Conservation (phyloP, 92 coral and sea anemone species). For the Plumapathes pennacea region DNA sequence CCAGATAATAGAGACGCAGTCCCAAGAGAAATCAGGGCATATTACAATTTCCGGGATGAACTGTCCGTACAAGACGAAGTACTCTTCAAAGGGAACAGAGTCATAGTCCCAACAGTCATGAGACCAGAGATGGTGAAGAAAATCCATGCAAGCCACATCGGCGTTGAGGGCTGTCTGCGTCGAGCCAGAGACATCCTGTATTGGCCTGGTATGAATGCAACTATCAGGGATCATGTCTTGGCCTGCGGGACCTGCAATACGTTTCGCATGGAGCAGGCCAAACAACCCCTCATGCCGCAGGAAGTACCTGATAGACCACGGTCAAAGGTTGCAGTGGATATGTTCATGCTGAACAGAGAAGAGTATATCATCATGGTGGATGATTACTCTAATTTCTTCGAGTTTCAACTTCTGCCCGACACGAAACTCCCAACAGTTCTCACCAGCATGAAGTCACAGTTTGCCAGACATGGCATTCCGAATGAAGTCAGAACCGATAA, state of each 20-base stretch:
- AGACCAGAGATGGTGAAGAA: slow-evolving; percentile 6
- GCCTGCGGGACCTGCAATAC: background rate
- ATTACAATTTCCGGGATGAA: slow-evolving; percentile 7
- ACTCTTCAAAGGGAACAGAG: slow-evolving; percentile 10
- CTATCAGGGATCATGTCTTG: slow-evolving; percentile 1
- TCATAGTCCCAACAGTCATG: slow-evolving; percentile 10
- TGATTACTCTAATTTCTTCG: slow-evolving; percentile 16
- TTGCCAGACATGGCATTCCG: slow-evolving; percentile 14
- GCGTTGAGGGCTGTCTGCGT: slow-evolving; percentile 7
- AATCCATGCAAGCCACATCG: slow-evolving; percentile 18
- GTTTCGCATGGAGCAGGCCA: background rate
- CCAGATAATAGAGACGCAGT: slow-evolving; percentile 9
- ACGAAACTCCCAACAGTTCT: slow-evolving; percentile 1
- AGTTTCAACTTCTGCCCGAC: background rate
- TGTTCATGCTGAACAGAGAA: slow-evolving; percentile 5
- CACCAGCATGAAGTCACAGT: slow-evolving; percentile 14
- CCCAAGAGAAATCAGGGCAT: slow-evolving; percentile 2
- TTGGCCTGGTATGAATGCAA: slow-evolving; percentile 12
- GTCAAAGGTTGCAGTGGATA: slow-evolving; percentile 3
- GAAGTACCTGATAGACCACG: slow-evolving; percentile 7
- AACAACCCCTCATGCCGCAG: slow-evolving; percentile 2
- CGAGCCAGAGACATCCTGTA: slow-evolving; percentile 8
- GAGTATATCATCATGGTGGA: slow-evolving; percentile 15
- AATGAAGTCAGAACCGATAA: slow-evolving; percentile 5
- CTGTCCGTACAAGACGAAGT: slow-evolving; percentile 16